Evolutionary conservation across 2,113 vertebrate genomes (phyloP), one percentile per base, ranked within the genome.

Genomic region (Psephotus haematonotus): DNA sequence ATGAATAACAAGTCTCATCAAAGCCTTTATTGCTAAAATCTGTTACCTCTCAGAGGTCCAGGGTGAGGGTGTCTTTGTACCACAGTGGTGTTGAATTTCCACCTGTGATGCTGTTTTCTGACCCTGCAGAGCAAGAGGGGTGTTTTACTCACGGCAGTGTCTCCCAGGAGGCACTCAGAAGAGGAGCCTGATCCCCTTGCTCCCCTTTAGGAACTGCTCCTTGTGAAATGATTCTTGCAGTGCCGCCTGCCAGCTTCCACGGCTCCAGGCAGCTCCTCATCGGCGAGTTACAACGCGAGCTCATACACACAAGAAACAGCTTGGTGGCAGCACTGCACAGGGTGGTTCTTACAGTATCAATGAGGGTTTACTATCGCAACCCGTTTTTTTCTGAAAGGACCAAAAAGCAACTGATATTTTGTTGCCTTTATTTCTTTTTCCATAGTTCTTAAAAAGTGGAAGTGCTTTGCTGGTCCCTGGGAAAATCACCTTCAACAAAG

Each of bases 401-500:
- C 22, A 37, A 49, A 53, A 84, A 74, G 52, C 35, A 5, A 20
- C 27, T 11, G 12, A 3, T 5, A 8, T 1, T 52, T 43, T 10
- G 12, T n/a, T 47, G n/a, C 6, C 63, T 50, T 25, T 3, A 1
- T 33, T 41, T 19, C 6, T 18, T 41, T 16, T 16, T 12, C 65
- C 20, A 0, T 9, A 96, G 97, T 52, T 97, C 55, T 75, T 92
- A 16, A 88, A 88, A 95, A 78, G 86, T 15, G 13, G 74, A 41
- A 76, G 79, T 19, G 90, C 71, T 46, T 82, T 97, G 55, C 47
- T 86, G 49, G 69, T 97, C 39, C 64, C 82, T 79, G 97, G 94
- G 12, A 94, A 97, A 94, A 93, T 97, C 49, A 41, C 76, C 49
- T 97, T 91, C 68, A 9, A 96, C 89, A 77, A 43, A 53, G 35